Base-by-base conservation (phyloP, 1,140 invertebrate species). In the Danaus melanippus region DNA sequence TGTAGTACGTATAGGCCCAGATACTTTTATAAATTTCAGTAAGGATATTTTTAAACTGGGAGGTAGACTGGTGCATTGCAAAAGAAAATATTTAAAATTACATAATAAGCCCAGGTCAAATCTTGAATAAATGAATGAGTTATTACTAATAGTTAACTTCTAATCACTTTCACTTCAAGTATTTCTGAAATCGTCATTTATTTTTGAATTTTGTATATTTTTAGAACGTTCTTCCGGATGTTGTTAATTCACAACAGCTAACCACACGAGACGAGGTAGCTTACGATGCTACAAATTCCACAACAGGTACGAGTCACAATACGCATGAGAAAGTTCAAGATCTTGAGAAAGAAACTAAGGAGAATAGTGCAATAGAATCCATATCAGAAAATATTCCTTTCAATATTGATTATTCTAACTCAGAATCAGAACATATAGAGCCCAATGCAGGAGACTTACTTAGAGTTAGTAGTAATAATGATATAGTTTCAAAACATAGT, bases 211-310 rank as follows among this genome's bases (percentile, higher is more conserved):
- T 77, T 75, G 75, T 82, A 79, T 86, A 86, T 86, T 86, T 86
- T 86, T 86, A 86, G 83, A 82, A 82, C 68, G 69, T 79, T 74
- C 83, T 86, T 82, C 83, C 83, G 81, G 83, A 86, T 75, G 81
- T 86, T 67, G 83, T 86, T 63, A 76, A 86, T 83, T 82, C 77
- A 61, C 78, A 86, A 77, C 83, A 84, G 72, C 77, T 83, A 60
- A 60, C 70, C 62, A 67, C 68, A 56, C 45, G 71, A 64, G 77
- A 58, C 55, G 60, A 55, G 46, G 66, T 64, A 50, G 66, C 54
- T 56, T 56, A 68, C 15, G 66, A 64, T 44, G 62, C 58, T 64
- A 67, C 66, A 10, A 60, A 67, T 50, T 58, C 66, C 51, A 64
- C 68, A 50, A 63, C 66, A 55, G 65, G 69, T 62, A 67, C 66